Conservation (phyloP, 2,113 vertebrate genomes). For the Asarcornis scutulata region DNA sequence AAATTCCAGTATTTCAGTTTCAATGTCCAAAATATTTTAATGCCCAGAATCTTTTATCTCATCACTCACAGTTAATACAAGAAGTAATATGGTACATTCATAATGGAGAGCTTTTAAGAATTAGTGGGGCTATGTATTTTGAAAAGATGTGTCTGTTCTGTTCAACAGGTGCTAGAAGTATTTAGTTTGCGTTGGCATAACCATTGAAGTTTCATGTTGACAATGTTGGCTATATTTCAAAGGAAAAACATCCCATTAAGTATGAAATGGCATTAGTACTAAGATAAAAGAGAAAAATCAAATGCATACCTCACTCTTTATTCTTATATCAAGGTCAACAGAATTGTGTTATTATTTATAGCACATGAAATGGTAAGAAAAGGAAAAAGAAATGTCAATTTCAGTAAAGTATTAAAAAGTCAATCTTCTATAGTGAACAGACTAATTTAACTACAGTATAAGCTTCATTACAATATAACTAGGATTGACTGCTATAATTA, state of each 20-base stretch:
- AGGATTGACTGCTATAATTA: background rate
- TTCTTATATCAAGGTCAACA: background rate
- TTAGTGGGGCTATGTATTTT: background rate
- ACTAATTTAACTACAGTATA: background rate
- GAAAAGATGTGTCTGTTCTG: background rate
- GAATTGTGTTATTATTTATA: background rate
- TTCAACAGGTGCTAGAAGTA: constrained; percentile 12
- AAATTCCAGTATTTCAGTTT: background rate
- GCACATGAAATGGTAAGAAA: background rate
- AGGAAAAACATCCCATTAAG: background rate
- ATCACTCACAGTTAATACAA: background rate
- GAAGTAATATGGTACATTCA: background rate
- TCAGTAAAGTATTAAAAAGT: background rate
- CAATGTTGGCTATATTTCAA: background rate
- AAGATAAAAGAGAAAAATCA: background rate
- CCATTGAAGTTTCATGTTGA: background rate
- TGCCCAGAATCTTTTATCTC: background rate
- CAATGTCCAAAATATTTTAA: background rate
- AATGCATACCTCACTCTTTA: background rate
- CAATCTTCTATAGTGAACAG: background rate
- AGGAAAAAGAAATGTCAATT: background rate
- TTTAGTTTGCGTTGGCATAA: background rate
- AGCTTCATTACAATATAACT: background rate
- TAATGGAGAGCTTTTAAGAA: background rate
- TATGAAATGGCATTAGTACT: background rate